Evolutionary conservation across 2,797 vertebrate species (phyloP).

Genomic region (Tenualosa thibaudeaui): DNA sequence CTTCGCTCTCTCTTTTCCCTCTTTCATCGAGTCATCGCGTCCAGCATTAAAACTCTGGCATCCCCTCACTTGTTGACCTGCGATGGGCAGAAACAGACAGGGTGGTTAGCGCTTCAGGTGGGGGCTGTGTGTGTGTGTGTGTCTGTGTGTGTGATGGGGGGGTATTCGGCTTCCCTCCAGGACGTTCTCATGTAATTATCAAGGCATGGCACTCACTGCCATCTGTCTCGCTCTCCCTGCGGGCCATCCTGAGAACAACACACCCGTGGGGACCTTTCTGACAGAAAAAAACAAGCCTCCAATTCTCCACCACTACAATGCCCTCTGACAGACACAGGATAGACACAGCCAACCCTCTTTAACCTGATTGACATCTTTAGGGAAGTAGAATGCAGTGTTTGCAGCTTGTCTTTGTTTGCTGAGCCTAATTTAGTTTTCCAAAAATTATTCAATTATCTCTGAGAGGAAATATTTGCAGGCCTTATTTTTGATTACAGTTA

Average conservation of each 20-base stretch:
- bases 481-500: background rate
- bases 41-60: slow-evolving; percentile 50
- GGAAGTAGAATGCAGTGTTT: background rate
- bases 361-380: background rate
- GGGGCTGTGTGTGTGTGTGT: slow-evolving; percentile 14
- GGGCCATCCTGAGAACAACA: slow-evolving; percentile 44
- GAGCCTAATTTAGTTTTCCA: background rate
- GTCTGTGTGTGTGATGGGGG: slow-evolving; percentile 11
- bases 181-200: slow-evolving; percentile 69
- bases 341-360: slow-evolving; percentile 33
- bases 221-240: slow-evolving; percentile 69
- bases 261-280: slow-evolving; percentile 46
- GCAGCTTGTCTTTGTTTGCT: background rate
- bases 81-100: slow-evolving; percentile 32
- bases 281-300: slow-evolving; percentile 32
- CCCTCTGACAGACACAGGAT: slow-evolving; percentile 38
- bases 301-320: slow-evolving; percentile 38
- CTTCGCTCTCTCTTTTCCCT: slow-evolving; percentile 40
- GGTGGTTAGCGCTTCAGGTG: slow-evolving; percentile 13
- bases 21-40: slow-evolving; percentile 18
- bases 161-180: slow-evolving; percentile 55
- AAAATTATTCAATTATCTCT: slow-evolving; percentile 9
- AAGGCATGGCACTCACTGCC: slow-evolving; percentile 50
- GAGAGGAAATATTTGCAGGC: background rate
- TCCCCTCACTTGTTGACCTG: slow-evolving; percentile 66